Conservation (phyloP, 2,797 vertebrate genomes). For the Florisuga fusca region DNA sequence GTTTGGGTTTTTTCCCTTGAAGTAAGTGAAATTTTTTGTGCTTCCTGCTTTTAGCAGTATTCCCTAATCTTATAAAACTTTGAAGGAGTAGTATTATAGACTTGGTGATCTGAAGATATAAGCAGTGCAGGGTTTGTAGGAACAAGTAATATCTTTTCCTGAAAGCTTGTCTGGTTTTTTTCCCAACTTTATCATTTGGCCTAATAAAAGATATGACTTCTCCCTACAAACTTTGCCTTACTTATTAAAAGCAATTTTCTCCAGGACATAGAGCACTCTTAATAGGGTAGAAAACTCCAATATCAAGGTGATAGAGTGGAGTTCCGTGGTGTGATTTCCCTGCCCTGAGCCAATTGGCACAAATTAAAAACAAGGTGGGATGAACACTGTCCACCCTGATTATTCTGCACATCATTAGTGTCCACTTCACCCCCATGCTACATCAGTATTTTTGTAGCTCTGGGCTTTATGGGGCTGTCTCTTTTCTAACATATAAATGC, state of each 20-base stretch:
- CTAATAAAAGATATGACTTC: constrained; percentile 46
- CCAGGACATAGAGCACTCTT: background rate
- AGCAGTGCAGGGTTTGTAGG: background rate
- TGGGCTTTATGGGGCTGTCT: background rate
- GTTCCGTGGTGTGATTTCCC: constrained; percentile 11
- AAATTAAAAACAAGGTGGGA: background rate
- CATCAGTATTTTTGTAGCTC: background rate
- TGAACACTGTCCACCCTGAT: background rate
- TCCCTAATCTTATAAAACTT: background rate
- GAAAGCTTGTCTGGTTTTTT: background rate
- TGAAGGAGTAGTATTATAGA: background rate
- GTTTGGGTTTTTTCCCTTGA: background rate
- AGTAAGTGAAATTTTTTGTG: background rate
- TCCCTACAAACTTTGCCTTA: background rate
- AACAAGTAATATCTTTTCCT: constrained; percentile 24
- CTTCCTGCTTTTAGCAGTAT: background rate
- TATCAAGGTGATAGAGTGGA: background rate
- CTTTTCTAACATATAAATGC: background rate
- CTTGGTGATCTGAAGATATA: constrained; percentile 12
- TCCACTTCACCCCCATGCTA: background rate
- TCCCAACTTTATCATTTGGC: background rate
- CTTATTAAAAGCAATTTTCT: constrained; percentile 9
- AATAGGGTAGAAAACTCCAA: background rate
- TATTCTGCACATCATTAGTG: background rate
- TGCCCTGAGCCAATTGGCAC: background rate